Evolutionary conservation across 1,140 invertebrate genomes (phyloP), one percentile per base, ranked within the genome.

Genomic region (Drepana arcuata): DNA sequence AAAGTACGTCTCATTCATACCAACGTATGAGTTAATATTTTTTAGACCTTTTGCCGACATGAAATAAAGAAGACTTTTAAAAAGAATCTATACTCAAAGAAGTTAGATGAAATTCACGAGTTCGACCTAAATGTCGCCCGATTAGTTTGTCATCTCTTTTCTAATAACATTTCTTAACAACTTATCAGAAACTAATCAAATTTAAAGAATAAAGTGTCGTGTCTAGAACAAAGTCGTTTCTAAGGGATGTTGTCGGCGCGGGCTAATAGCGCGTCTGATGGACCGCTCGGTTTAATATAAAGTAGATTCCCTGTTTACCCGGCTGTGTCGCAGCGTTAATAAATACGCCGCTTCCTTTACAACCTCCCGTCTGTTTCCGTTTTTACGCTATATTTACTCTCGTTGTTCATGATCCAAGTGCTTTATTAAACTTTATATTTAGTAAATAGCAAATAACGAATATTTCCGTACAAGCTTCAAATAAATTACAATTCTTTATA

Each of bases 261-360:
- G 51, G 48, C 55, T 62, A 68, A 73, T 68, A 58, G 56, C 48
- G 41, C 34, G 37, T 57, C 60, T 59, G 58, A 67, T 63, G 56
- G 60, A 64, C 52, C 48, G 55, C 60, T 53, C 50, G 54, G 52
- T 70, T 68, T 78, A 74, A 74, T 74, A 74, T 66, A 65, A 68
- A 67, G 55, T 51, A 66, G 61, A 63, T 59, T 59, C 53, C 36
- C 34, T 68, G 55, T 74, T 74, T 69, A 57, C 57, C 41, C 50
- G 58, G 13, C 61, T 63, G 54, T 60, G 64, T 74, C 62, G 48
- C 68, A 43, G 43, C 51, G 56, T 61, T 73, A 63, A 72, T 72
- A 72, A 77, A 70, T 63, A 64, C 67, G 40, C 48, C 50, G 44
- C 48, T 62, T 63, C 52, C 62, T 57, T 61, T 56, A 61, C 47